These are phyloP conservation scores for Bombus sylvicola DNA, from an alignment of 1,140 invertebrate species.

Conservation along the genomic window DNA sequence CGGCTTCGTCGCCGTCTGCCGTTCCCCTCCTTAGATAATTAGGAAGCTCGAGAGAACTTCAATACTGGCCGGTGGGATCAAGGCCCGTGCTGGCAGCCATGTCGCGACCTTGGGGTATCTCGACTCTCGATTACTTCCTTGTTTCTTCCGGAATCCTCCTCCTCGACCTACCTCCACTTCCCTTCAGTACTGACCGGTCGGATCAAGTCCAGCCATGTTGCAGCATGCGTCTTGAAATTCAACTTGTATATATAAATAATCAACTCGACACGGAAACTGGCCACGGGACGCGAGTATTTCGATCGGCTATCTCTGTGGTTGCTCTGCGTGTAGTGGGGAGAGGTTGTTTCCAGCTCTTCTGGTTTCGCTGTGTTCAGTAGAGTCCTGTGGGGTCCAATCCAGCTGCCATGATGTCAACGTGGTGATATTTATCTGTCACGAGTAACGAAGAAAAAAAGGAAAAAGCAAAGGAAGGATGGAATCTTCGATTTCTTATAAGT, in stretches of 20 bases:
- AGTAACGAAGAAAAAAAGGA: neutral
- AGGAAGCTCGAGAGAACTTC: constrained; percentile 48
- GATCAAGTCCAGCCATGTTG: constrained; percentile 72
- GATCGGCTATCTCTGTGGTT: neutral
- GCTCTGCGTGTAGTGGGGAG: neutral
- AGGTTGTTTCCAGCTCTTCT: constrained; percentile 1
- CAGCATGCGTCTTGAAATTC: constrained; percentile 25
- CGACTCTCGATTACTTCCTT: constrained; percentile 57
- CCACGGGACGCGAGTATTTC: neutral
- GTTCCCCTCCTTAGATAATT: neutral
- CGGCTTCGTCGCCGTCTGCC: constrained; percentile 10
- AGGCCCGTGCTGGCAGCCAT: constrained; percentile 73
- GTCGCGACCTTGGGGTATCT: constrained; percentile 73
- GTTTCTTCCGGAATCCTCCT: constrained; percentile 51
- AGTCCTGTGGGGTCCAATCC: constrained; percentile 79
- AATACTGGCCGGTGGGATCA: constrained; percentile 79
- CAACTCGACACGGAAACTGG: constrained; percentile 14
- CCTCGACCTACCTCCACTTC: constrained; percentile 52
- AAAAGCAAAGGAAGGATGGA: too few relatives aligned
- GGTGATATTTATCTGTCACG: constrained; percentile 31
- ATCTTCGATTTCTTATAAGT: neutral
- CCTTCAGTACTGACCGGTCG: constrained; percentile 74
- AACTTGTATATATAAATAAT: neutral
- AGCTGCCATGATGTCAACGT: constrained; percentile 68
- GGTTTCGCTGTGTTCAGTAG: constrained; percentile 66